Conservation (phyloP, 1,140 invertebrate genomes). For the Thaumetopoea pityocampa region DNA sequence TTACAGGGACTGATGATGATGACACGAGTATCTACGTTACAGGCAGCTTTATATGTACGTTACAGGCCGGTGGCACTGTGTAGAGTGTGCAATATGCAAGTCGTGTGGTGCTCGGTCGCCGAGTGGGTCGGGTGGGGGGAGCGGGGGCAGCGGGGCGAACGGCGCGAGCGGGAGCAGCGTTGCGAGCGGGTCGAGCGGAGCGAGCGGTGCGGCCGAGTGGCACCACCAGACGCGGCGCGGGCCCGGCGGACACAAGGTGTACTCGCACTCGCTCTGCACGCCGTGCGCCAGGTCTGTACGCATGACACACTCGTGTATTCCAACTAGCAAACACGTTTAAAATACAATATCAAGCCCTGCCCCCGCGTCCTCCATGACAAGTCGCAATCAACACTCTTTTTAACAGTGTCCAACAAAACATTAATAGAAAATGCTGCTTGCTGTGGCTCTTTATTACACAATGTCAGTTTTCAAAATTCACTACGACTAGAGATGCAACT, state of each 20-base stretch:
- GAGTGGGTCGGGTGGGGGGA: conserved; percentile 26
- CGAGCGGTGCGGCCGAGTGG: conserved; percentile 44
- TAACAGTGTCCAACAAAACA: too few relatives aligned
- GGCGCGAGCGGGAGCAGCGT: too few relatives aligned
- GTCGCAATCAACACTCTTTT: too few relatives aligned
- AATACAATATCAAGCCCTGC: too few relatives aligned
- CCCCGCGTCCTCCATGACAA: too few relatives aligned
- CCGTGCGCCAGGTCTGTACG: conserved; percentile 68
- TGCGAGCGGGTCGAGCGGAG: conserved; percentile 6
- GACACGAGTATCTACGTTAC: not conserved
- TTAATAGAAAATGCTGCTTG: too few relatives aligned
- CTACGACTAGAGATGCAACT: too few relatives aligned
- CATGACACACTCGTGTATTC: too few relatives aligned
- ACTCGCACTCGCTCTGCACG: conserved; percentile 73
- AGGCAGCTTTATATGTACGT: not conserved
- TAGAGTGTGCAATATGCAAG: conserved; percentile 84
- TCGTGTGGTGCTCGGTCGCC: conserved; percentile 76
- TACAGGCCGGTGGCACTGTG: conserved; percentile 91
- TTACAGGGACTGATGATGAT: too few relatives aligned
- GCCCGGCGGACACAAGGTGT: conserved; percentile 66
- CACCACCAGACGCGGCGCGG: conserved; percentile 71
- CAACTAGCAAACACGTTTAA: too few relatives aligned
- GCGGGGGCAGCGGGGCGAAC: conserved; percentile 17
- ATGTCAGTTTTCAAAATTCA: too few relatives aligned
- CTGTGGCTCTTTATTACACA: too few relatives aligned